Conservation (phyloP, 2,888 invertebrate species). For the Lycaena phlaeas region DNA sequence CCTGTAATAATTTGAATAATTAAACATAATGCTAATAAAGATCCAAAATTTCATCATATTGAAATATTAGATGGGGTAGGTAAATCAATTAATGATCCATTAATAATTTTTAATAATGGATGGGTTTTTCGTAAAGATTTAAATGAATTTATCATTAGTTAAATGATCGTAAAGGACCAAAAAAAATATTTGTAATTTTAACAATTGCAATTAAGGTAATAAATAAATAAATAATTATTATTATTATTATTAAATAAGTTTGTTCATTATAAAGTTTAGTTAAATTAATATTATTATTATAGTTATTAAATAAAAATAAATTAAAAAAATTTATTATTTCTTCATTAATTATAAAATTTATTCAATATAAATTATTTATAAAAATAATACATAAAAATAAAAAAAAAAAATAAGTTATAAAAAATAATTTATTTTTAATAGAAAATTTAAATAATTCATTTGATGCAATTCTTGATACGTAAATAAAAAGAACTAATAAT, state of each 20-base stretch:
- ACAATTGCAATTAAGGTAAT: constrained; percentile 71
- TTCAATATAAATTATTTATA: constrained; percentile 34
- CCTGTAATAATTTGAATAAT: constrained; percentile 79
- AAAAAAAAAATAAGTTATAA: constrained; percentile 31
- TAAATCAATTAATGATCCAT: constrained; percentile 72
- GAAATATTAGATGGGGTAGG: constrained; percentile 76
- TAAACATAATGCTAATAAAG: constrained; percentile 75
- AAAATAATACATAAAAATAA: constrained; percentile 27
- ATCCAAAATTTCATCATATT: constrained; percentile 80
- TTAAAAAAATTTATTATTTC: constrained; percentile 30
- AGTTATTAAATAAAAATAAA: constrained; percentile 28
- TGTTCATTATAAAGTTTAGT: constrained; percentile 70
- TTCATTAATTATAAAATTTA: constrained; percentile 38
- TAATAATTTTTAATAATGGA: constrained; percentile 71
- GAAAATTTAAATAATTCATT: constrained; percentile 71
- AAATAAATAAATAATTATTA: constrained; percentile 74
- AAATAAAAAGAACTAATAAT: constrained; percentile 77
- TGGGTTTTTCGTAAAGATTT: constrained; percentile 54
- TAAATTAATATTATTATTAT: constrained; percentile 55
- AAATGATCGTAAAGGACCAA: constrained; percentile 43
- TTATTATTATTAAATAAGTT: constrained; percentile 57
- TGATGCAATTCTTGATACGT: constrained; percentile 74
- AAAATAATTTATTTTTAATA: constrained; percentile 11
- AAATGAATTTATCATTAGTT: constrained; percentile 52
- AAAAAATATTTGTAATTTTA: constrained; percentile 72